These are phyloP conservation scores for Xestoiulus laeticollis DNA, from an alignment of 2,888 invertebrate species.

Conservation along the genomic window DNA sequence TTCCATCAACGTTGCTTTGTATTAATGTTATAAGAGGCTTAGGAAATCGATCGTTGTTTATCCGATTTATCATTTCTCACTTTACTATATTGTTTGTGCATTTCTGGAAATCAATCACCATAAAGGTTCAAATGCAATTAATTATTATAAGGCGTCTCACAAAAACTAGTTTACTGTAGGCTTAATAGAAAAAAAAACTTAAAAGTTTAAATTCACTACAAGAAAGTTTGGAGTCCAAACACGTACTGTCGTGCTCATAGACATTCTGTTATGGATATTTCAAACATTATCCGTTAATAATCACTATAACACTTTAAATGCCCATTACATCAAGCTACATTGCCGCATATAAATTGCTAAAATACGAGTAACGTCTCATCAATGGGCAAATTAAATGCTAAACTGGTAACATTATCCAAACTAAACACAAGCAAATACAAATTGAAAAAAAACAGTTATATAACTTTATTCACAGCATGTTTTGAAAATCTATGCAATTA, in stretches of 20 bases:
- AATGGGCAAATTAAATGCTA: background rate
- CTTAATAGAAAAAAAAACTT: background rate
- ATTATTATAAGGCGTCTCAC: background rate
- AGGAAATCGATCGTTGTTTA: background rate
- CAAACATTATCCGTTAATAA: background rate
- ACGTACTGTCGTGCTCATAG: background rate
- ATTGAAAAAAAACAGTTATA: background rate
- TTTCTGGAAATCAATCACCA: constrained; percentile 35
- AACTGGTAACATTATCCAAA: background rate
- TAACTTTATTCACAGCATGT: background rate
- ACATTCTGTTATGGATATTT: background rate
- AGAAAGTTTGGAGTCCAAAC: background rate
- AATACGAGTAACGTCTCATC: background rate
- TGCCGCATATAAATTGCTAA: background rate
- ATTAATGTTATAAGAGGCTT: background rate
- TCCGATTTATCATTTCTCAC: constrained; percentile 11
- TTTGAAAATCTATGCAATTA: background rate
- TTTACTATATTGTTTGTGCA: constrained; percentile 8
- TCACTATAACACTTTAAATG: background rate
- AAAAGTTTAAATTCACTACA: background rate
- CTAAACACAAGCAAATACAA: background rate
- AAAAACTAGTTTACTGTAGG: background rate
- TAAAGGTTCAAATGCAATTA: constrained; percentile 11
- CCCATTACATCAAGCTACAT: background rate
- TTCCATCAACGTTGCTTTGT: background rate